Evolutionary conservation across 2,113 vertebrate species (phyloP).

Genomic region (Ceyx melanurus): DNA sequence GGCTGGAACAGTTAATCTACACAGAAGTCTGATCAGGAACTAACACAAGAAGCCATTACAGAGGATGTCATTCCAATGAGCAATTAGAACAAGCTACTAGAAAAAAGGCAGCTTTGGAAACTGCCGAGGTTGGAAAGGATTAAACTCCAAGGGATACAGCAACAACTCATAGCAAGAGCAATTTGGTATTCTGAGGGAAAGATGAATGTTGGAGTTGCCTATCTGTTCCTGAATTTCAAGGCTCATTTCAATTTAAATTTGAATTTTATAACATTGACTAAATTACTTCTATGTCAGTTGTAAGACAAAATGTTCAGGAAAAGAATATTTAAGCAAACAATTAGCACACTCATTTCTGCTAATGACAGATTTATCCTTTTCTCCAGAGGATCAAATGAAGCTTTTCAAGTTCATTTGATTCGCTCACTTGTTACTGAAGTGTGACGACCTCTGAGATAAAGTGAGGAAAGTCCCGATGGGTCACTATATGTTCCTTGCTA

Average conservation of each 20-base stretch:
- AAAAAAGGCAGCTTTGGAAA: conserved; percentile 23
- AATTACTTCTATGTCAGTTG: conserved; percentile 1
- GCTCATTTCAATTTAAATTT: conserved; percentile 54
- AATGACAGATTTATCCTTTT: conserved; percentile 31
- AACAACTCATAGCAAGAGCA: background rate
- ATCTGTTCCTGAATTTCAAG: conserved; percentile 25
- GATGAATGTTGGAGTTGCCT: conserved; percentile 4
- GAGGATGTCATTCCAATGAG: background rate
- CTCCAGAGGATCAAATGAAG: conserved; percentile 11
- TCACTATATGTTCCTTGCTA: background rate
- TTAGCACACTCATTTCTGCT: background rate
- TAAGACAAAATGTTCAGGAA: conserved; percentile 48
- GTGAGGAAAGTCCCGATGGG: background rate
- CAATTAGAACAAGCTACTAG: background rate
- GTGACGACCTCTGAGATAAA: background rate
- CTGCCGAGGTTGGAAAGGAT: background rate
- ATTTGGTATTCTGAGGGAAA: conserved; percentile 26
- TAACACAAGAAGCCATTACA: background rate
- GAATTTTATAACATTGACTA: conserved; percentile 21
- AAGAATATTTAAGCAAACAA: conserved; percentile 62
- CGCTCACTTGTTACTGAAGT: background rate
- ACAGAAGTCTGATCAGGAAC: background rate
- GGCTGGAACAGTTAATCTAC: background rate
- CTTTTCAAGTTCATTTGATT: conserved; percentile 48
- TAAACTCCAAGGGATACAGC: conserved; percentile 18